A percentile compares a stretch with the other conserved stretches of the same genome.
These are phyloP conservation scores for Athene cunicularia DNA, from an alignment of 2,113 vertebrate genomes.

Conservation along the genomic window DNA sequence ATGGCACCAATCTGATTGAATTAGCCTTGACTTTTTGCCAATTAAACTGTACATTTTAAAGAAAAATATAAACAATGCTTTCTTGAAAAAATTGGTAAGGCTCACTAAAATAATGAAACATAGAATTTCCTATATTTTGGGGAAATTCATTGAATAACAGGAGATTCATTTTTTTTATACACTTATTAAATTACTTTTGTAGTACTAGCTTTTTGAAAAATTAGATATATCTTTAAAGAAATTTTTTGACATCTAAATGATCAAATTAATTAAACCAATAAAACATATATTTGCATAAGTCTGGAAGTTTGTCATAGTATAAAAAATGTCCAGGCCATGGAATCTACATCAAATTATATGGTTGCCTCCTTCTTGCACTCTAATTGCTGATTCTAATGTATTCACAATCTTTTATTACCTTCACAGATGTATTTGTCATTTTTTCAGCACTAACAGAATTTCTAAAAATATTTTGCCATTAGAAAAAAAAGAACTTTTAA, in stretches of 20 bases:
- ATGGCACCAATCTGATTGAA: background rate
- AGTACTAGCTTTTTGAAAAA: background rate
- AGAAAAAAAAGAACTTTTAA: background rate
- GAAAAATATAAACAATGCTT: background rate
- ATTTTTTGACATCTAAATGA: background rate
- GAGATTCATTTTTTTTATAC: background rate
- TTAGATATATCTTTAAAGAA: background rate
- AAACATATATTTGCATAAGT: background rate
- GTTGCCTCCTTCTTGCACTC: background rate
- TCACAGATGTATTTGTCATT: background rate
- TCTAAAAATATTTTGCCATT: background rate
- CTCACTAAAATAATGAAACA: background rate
- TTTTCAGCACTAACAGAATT: background rate
- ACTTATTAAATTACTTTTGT: background rate
- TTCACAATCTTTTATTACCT: background rate
- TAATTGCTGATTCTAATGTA: background rate
- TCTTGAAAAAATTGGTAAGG: background rate
- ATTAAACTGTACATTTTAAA: background rate
- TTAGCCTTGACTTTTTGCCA: conserved; percentile 8
- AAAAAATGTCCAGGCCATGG: background rate
- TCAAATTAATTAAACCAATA: background rate
- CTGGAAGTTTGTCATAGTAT: background rate
- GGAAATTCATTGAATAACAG: background rate
- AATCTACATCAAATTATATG: background rate
- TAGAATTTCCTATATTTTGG: background rate